Percentiles rank a stretch among this genome's conserved stretches.
These are phyloP conservation scores for Onychomys leucogaster DNA, from an alignment of 2,797 vertebrate genomes.

Conservation along the genomic window DNA sequence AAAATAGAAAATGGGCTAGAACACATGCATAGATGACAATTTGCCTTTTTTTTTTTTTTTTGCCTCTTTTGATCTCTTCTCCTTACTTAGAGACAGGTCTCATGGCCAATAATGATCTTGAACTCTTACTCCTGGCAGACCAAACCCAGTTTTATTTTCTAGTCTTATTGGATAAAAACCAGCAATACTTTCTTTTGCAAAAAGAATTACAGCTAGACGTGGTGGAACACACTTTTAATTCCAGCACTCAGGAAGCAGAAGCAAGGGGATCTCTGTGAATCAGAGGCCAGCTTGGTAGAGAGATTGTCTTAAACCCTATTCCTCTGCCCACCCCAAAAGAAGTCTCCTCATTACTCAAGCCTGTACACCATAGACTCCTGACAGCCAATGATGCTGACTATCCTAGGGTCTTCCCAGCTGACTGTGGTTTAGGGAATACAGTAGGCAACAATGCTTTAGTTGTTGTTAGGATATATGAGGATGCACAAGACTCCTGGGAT, in stretches of 20 bases:
- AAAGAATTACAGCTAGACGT: not conserved
- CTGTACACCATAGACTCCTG: not conserved
- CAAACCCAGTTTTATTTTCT: not conserved
- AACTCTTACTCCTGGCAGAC: not conserved
- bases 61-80: not conserved
- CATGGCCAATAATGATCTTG: not conserved
- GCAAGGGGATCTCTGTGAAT: not conserved
- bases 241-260: not conserved
- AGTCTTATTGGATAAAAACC: not conserved
- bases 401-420: not conserved
- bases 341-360: not conserved
- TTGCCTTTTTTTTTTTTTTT: not conserved
- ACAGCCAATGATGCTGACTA: not conserved
- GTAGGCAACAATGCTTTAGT: not conserved
- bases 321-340: not conserved
- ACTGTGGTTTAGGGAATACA: not conserved
- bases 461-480: not conserved
- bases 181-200: not conserved
- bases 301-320: not conserved
- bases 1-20: not conserved
- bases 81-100: not conserved
- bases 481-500: not conserved
- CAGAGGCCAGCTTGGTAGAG: not conserved
- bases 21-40: not conserved
- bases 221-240: not conserved